Base-by-base conservation (phyloP, 2,797 vertebrate genomes). In the Crypturellus tataupa region DNA sequence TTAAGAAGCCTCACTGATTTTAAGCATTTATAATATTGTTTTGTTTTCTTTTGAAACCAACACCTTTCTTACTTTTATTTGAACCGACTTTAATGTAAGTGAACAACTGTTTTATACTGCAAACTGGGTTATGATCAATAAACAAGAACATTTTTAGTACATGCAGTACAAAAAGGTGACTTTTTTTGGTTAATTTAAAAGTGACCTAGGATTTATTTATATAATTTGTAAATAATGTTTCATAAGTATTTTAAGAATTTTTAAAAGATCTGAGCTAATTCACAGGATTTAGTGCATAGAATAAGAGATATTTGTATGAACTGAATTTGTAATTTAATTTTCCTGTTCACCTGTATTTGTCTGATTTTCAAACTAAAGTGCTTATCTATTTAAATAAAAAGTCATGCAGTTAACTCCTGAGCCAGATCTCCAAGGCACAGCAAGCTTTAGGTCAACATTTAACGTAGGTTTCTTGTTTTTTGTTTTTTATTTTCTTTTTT, bases 21-120 rank as follows among this genome's bases (percentile, higher is more conserved):
- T 95, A 97, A 97, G 96, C 98, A 97, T 98, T 98, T 98, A 96
- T 98, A 95, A 96, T 97, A 93, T 82, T 95, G 95, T 97, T 97
- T 97, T 98, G 93, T 97, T 96, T 91, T 71, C 81, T 70, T 95
- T 90, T 87, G 88, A 87, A 94, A 59, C 64, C 91, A 37, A 53
- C 93, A 76, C 70, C 73, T 97, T 75, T 78, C 93, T 92, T 94
- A 81, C 85, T 93, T 92, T 82, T 92, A 53, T 93, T 94, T 83
- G 88, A 93, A 65, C 76, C 97, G 95, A 97, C 97, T 97, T 96
- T 97, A 96, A 98, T 96, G 97, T 98, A 98, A 97, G 96, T 98
- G 96, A 97, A 94, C 97, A 90, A 96, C 96, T 85, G 70, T 97
- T 98, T 97, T 98, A 97, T 98, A 98, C 94, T 94, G 94, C 93